These are phyloP conservation scores for Ginglymostoma cirratum DNA, from an alignment of 2,113 vertebrate genomes.

Conservation along the genomic window DNA sequence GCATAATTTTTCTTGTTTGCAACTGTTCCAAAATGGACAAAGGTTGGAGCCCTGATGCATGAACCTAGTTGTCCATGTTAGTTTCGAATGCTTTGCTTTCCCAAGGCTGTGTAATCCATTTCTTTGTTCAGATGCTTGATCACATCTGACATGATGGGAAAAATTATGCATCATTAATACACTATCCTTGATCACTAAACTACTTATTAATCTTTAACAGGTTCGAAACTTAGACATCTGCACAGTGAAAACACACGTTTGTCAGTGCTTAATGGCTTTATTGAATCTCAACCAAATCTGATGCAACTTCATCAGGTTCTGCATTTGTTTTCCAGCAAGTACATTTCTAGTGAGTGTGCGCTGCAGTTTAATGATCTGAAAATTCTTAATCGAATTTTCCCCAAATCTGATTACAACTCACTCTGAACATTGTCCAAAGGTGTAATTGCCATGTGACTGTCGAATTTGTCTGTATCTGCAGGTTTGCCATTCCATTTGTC, in stretches of 20 bases:
- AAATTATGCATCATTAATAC: background rate
- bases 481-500: background rate
- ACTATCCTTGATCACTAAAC: too few species aligned
- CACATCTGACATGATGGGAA: background rate
- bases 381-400: background rate
- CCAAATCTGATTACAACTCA: background rate
- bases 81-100: background rate
- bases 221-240: background rate
- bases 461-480: background rate
- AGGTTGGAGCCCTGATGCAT: background rate
- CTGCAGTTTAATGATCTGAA: background rate
- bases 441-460: background rate
- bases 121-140: background rate
- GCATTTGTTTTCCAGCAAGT: background rate
- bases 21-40: background rate
- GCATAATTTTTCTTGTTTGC: background rate
- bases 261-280: slow-evolving; percentile 8
- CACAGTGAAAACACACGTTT: background rate
- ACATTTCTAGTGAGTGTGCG: background rate
- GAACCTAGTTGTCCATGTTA: background rate
- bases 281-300: background rate
- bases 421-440: background rate
- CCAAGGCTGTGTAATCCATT: background rate
- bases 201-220: slow-evolving; percentile 13
- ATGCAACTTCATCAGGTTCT: background rate